Evolutionary conservation across 2,888 invertebrate species (phyloP).

Genomic region (Ennomos quercinarius): DNA sequence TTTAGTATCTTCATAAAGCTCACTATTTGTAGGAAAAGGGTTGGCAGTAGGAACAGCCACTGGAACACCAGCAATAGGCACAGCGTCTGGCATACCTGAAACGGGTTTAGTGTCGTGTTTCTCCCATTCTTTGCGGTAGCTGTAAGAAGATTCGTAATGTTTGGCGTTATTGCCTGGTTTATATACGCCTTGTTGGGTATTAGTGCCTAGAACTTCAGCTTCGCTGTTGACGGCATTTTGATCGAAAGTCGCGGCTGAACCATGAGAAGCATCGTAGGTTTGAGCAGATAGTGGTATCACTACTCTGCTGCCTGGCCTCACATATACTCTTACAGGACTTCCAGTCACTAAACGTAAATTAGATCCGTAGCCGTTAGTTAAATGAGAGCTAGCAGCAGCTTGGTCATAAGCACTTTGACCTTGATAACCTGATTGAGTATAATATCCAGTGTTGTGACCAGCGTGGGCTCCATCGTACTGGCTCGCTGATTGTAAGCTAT

Average conservation of each 20-base stretch:
- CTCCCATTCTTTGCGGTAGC: conserved; percentile 78
- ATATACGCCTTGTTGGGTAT: conserved; percentile 43
- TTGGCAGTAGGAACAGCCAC: conserved; percentile 54
- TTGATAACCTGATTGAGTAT: conserved; percentile 56
- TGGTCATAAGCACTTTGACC: conserved; percentile 47
- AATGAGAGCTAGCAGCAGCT: conserved; percentile 47
- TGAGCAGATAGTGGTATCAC: conserved; percentile 66
- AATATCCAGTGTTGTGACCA: conserved; percentile 50
- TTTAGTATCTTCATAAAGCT: conserved; percentile 63
- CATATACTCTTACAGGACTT: conserved; percentile 63
- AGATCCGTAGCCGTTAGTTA: conserved; percentile 47
- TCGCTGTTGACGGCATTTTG: conserved; percentile 62
- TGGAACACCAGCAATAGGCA: conserved; percentile 50
- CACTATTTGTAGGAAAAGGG: conserved; percentile 61
- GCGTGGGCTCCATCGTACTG: conserved; percentile 47
- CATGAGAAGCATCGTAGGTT: conserved; percentile 46
- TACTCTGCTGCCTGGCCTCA: conserved; percentile 68
- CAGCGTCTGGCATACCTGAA: conserved; percentile 38
- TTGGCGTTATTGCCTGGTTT: conserved; percentile 55
- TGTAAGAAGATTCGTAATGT: conserved; percentile 74
- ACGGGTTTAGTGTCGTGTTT: conserved; percentile 66
- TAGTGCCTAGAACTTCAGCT: conserved; percentile 56
- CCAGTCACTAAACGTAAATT: conserved; percentile 53
- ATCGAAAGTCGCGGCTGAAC: conserved; percentile 49
- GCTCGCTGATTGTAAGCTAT: conserved; percentile 47